Evolutionary conservation across 2,888 invertebrate species (phyloP), one percentile per base, ranked within the genome.

Genomic region (Cosmopolites sordidus): DNA sequence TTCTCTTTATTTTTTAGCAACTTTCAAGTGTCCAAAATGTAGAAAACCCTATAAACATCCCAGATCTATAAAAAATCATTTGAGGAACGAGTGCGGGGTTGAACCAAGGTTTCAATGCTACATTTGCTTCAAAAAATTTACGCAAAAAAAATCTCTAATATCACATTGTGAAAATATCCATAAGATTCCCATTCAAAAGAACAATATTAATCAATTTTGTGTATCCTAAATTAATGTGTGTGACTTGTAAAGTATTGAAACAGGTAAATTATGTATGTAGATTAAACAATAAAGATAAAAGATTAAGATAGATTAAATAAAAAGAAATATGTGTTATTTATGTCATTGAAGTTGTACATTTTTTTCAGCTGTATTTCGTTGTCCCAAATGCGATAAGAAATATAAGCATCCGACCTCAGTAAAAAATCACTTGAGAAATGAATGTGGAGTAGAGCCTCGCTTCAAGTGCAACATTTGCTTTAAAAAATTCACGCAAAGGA

Each of bases 391-490:
- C 27, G 3, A n/a, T n/a, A 43, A 43, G 17, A 16, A 11, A 8
- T 52, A 52, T 46, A 52, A 42, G 16, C 38, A 46, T 16, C 18
- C 18, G 1, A 43, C 12, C 11, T 39, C 48, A 8, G 15, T 49
- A 8, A 43, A 39, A 12, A 43, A 43, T n/a, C 17, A 47, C 17
- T 27, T 60, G 38, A 59, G 60, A 40, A 61, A 60, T 29, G 65
- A 66, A 52, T 65, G 66, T 46, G 63, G 63, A 9, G 54, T 58
- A 8, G 56, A 58, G 38, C 60, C 63, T 16, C 62, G 59, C 8
- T 58, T 58, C 45, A 63, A 62, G 6, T 43, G 27, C 14, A 2
- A 9, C 9, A 22, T 44, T 11, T 50, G 44, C 16, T n/a, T 2
- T 1, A 37, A 33, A 14, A 48, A 40, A 2, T 53, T 33, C 41